phyloP scores from a whole-genome alignment of 2,888 invertebrate species.

The Ischnura elegans region DNA sequence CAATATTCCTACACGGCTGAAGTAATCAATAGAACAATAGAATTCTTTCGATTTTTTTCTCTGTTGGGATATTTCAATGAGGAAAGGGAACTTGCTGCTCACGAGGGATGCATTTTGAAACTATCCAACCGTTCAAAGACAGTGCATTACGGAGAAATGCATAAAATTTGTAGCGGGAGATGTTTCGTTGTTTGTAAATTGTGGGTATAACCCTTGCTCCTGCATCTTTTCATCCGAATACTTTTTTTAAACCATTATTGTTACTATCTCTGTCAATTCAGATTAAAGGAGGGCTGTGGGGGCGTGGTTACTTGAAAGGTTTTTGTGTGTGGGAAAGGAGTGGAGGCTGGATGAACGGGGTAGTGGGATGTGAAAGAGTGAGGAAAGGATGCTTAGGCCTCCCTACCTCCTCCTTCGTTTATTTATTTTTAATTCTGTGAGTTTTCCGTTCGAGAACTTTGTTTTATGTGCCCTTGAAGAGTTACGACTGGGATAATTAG shows the following conservation, averaged over 20 bases:
- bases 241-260: not conserved
- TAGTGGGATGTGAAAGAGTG: not conserved
- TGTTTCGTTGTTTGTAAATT: not conserved
- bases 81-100: not conserved
- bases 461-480: conserved; percentile 52
- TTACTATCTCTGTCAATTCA: not conserved
- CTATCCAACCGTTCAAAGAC: not conserved
- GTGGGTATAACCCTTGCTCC: not conserved
- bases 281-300: not conserved
- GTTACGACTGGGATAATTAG: conserved; percentile 63
- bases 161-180: not conserved
- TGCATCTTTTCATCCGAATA: not conserved
- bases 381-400: not conserved
- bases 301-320: conserved; percentile 43
- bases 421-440: conserved; percentile 2
- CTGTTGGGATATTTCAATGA: not conserved
- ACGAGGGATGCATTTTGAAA: not conserved
- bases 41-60: not conserved
- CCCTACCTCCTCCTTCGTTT: not conserved
- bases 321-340: not conserved
- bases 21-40: too few relatives aligned
- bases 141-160: not conserved
- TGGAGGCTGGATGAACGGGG: conserved; percentile 4
- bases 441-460: conserved; percentile 39
- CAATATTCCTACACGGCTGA: too few relatives aligned